Base-by-base conservation (phyloP, 2,888 invertebrate species). In the Plebejus argus region DNA sequence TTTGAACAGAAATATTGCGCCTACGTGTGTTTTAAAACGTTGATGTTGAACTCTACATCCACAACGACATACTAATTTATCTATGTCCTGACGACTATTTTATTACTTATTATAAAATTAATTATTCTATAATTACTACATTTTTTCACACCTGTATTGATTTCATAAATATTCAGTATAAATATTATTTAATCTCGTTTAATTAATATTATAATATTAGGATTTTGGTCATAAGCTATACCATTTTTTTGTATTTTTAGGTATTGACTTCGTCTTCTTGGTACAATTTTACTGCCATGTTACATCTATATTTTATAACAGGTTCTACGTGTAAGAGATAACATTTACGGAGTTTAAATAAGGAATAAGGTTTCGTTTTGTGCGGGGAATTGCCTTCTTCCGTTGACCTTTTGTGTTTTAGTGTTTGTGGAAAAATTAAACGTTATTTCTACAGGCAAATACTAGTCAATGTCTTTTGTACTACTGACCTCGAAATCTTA, bases 331-430 rank as follows among this genome's bases (percentile, higher is more conserved):
- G 45, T 74, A 74, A 45, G 45, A 49, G 74, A 74, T 74, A 74
- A 74, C 74, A 39, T 85, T 86, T 85, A 85, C 86, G 83, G 86
- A 85, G 81, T 82, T 82, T 83, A 86, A 87, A 88, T 82, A 86
- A 85, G 86, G 85, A 87, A 89, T 81, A 79, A 80, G 81, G 78
- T 80, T 80, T 81, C 39, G 70, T 78, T 74, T 77, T 49, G 74
- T 74, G 28, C 74, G 74, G 28, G 56, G 81, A 80, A 82, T 83
- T 82, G 80, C 75, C 79, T 81, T 81, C 82, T 84, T 84, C 83
- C 83, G 82, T 79, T 71, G 20, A 8, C 35, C 71, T 71, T 39
- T 71, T 71, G 18, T 71, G 18, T 71, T 39, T 71, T 71, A 10
- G 35, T 71, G 20, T 70, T 70, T 35, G n/a, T 71, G 71, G 35